Evolutionary conservation across 2,797 vertebrate genomes (phyloP).

Genomic region (Schizopygopsis pylzovi): DNA sequence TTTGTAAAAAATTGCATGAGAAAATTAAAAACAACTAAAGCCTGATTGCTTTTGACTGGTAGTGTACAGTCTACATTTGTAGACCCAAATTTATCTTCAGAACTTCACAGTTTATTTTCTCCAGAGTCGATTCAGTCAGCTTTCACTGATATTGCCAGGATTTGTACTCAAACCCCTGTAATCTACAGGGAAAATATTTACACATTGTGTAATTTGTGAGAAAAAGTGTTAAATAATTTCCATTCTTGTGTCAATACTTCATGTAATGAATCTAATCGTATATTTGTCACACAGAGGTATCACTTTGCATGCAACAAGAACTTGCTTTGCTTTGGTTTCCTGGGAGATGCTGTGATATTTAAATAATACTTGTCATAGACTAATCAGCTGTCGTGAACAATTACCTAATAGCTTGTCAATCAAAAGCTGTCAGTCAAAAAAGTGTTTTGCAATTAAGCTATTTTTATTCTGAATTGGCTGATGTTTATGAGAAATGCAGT

Average conservation of each 20-base stretch:
- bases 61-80: background rate
- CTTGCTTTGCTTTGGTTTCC: conserved; percentile 71
- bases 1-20: background rate
- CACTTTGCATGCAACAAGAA: conserved; percentile 73
- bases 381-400: conserved; percentile 83
- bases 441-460: conserved; percentile 78
- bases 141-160: conserved; percentile 26
- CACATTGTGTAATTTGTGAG: conserved; percentile 62
- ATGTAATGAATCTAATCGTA: conserved; percentile 63
- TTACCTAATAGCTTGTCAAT: conserved; percentile 86
- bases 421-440: conserved; percentile 75
- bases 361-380: conserved; percentile 74
- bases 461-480: conserved; percentile 82
- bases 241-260: conserved; percentile 60
- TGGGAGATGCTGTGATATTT: conserved; percentile 71
- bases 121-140: background rate
- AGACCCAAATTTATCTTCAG: background rate
- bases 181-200: conserved; percentile 64
- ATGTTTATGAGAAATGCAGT: conserved; percentile 82
- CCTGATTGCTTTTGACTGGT: background rate
- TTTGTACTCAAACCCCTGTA: conserved; percentile 56
- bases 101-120: conserved; percentile 31
- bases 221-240: conserved; percentile 62
- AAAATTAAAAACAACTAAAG: background rate
- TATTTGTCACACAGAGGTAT: conserved; percentile 65